Conservation (phyloP, 2,888 invertebrate species). For the Carcina quercana region DNA sequence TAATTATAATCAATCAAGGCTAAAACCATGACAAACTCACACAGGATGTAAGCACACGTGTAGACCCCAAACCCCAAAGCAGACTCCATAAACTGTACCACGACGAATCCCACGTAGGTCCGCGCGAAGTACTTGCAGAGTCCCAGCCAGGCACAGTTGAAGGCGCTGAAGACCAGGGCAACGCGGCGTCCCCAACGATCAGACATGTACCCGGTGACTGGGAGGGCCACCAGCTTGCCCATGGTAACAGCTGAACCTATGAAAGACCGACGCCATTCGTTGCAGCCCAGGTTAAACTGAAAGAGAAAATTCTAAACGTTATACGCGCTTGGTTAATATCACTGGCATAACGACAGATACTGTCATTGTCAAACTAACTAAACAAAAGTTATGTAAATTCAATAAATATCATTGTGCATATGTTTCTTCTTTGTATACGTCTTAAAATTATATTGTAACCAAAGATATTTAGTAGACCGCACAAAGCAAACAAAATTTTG, state of each 20-base stretch:
- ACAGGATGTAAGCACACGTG: constrained; percentile 80
- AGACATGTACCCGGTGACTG: constrained; percentile 80
- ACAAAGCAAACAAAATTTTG: no score
- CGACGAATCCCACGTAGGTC: constrained; percentile 77
- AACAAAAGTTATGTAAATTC: no score
- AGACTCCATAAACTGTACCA: constrained; percentile 80
- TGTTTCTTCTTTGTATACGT: no score
- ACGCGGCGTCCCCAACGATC: constrained; percentile 80
- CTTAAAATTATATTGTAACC: no score
- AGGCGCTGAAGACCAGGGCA: constrained; percentile 69
- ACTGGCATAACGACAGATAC: no score
- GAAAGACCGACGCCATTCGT: constrained; percentile 80
- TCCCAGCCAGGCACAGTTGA: constrained; percentile 77
- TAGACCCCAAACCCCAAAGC: constrained; percentile 78
- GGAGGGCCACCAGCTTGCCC: constrained; percentile 79
- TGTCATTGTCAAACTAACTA: no score
- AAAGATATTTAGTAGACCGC: no score
- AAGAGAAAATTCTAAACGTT: no score
- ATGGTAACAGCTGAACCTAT: constrained; percentile 81
- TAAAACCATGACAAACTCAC: no score
- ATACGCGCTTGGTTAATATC: no score
- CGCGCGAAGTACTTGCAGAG: constrained; percentile 72
- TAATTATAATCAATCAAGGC: no score
- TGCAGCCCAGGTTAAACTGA: constrained; percentile 72
- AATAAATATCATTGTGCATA: no score